Evolutionary conservation across 1,140 invertebrate species (phyloP).

Genomic region (Leptinotarsa texana): DNA sequence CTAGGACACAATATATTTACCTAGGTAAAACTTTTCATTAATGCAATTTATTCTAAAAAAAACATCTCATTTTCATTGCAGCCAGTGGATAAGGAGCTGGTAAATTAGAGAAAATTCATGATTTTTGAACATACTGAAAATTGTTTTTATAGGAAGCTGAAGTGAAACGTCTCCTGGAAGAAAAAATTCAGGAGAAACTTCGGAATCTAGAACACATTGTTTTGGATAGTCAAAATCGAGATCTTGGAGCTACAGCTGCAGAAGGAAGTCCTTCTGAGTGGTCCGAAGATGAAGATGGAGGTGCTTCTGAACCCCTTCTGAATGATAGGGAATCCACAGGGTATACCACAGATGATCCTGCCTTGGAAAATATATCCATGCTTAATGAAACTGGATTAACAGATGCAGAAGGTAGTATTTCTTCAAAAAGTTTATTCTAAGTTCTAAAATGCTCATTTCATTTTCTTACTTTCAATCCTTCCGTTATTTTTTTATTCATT

Average conservation of each 20-base stretch:
- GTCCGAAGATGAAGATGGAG: slow-evolving; percentile 71
- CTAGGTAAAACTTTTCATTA: too few species aligned
- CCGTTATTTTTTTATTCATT: too few species aligned
- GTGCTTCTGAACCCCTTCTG: slow-evolving; percentile 61
- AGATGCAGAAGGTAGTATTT: slow-evolving; percentile 71
- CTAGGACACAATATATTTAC: too few species aligned
- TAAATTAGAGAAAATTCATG: slow-evolving; percentile 35
- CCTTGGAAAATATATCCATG: slow-evolving; percentile 80
- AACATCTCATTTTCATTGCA: slow-evolving; percentile 36
- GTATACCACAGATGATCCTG: slow-evolving; percentile 81
- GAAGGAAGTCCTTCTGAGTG: slow-evolving; percentile 71
- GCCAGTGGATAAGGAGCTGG: slow-evolving; percentile 49
- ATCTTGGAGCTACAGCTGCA: slow-evolving; percentile 5
- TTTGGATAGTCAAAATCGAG: slow-evolving; percentile 39
- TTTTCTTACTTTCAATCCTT: too few species aligned
- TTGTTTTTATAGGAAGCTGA: slow-evolving; percentile 58
- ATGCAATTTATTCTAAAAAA: neutral
- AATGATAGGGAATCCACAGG: slow-evolving; percentile 71
- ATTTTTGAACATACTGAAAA: neutral
- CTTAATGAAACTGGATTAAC: slow-evolving; percentile 83
- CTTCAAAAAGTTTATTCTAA: too few species aligned
- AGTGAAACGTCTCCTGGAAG: slow-evolving; percentile 58
- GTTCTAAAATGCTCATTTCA: too few species aligned
- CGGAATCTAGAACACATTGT: slow-evolving; percentile 47
- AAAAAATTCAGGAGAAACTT: slow-evolving; percentile 54